Base-by-base conservation (phyloP, 2,888 invertebrate species). In the Metallyticus violacea region DNA sequence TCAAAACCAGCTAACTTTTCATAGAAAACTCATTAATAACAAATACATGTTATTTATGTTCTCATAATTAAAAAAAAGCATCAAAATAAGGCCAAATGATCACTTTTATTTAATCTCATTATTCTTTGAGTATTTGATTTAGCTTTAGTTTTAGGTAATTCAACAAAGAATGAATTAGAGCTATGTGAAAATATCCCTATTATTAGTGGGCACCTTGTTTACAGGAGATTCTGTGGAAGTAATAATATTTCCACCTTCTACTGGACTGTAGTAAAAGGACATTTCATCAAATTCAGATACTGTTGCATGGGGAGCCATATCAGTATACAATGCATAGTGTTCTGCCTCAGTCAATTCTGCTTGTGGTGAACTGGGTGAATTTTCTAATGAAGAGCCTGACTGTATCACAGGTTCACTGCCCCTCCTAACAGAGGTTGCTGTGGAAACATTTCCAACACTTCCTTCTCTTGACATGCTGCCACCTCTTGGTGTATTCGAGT, bases 271-370 rank as follows among this genome's bases (percentile, higher is more conserved):
- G 91, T 97, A 97, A 91, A 96, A 96, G 80, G 97, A 97, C 90
- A 95, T 95, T 90, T 97, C 97, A 89, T 97, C 97, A 90, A 97
- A 97, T 91, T 97, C 97, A 9, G 97, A 97, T 29, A 94, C 95
- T 0, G 97, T 97, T 26, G 97, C 97, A 90, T 95, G 96, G 0
- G 97, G 97, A 15, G 97, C 97, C 90, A 97, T 94, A 85, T 96
- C 95, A 90, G 97, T 97, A 89, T 97, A 97, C 87, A 97, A 91
- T 62, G 97, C 97, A 91, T 97, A 97, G 90, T 97, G 96, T 90
- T 97, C 97, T 0, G 97, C 97, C 89, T 97, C 97, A 0, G 97
- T 97, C 40, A 97, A 91, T 89, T 97, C 97, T 79, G 80, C 29
- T 30, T 93, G 92, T 0, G 94, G 94, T 3, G 93, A 6, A 62